phyloP scores from a whole-genome alignment of 2,797 vertebrate genomes.

The Phalloptychus januarius region DNA sequence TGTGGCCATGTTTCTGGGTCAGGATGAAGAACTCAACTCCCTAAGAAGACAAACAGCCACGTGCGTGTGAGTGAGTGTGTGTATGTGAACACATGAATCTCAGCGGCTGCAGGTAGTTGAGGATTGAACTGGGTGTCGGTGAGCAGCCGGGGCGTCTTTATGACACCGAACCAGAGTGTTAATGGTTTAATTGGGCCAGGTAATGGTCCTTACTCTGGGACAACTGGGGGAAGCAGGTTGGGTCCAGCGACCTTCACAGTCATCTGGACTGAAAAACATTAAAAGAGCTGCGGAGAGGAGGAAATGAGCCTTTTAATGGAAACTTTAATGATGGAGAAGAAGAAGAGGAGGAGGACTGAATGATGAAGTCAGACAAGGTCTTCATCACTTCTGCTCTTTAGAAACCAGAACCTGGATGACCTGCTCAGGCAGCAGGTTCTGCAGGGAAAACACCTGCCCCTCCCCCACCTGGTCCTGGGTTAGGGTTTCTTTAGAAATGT shows the following conservation, averaged over 20 bases:
- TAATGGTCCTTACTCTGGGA: conserved; percentile 72
- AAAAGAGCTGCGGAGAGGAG: conserved; percentile 72
- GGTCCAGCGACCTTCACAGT: conserved; percentile 76
- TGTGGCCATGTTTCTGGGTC: no score
- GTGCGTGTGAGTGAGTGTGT: no score
- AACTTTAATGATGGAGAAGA: conserved; percentile 66
- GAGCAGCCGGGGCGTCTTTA: conserved; percentile 40
- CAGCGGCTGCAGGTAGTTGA: conserved; percentile 3
- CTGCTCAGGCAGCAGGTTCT: background rate
- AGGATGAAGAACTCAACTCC: no score
- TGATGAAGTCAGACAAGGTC: conserved; percentile 28
- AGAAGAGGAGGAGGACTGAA: conserved; percentile 31
- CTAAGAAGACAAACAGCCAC: no score
- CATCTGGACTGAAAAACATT: conserved; percentile 66
- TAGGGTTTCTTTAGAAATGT: no score
- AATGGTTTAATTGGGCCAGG: conserved; percentile 69
- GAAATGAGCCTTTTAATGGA: conserved; percentile 81
- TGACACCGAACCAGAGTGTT: conserved; percentile 51
- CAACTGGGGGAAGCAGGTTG: conserved; percentile 12
- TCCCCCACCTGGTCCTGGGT: no score
- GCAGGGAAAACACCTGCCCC: no score
- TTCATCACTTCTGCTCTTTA: conserved; percentile 3
- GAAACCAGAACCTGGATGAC: background rate
- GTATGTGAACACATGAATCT: background rate
- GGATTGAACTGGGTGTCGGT: conserved; percentile 12